These are phyloP conservation scores for Leptobrachium ailaonicum DNA, from an alignment of 2,113 vertebrate genomes.

Conservation along the genomic window DNA sequence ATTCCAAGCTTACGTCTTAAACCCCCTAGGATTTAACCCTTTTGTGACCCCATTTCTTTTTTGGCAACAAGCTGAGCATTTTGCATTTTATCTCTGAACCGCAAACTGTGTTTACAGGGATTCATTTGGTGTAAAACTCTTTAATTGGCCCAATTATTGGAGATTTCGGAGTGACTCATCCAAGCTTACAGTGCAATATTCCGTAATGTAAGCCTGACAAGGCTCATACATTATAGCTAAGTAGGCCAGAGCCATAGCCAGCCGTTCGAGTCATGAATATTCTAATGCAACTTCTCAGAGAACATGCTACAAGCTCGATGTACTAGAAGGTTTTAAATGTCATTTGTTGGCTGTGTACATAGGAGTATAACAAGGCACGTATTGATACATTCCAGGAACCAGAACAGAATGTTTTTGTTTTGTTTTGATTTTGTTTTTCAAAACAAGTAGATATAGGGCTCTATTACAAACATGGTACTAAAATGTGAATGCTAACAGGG, in stretches of 20 bases:
- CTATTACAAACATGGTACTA: too few species aligned
- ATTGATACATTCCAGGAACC: too few species aligned
- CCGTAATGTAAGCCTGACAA: conserved; percentile 35
- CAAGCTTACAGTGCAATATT: conserved; percentile 10
- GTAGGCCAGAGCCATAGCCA: conserved; percentile 16
- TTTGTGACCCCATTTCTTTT: too few species aligned
- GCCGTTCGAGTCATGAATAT: conserved; percentile 28
- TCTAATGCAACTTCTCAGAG: conserved; percentile 27
- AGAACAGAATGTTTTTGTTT: too few species aligned
- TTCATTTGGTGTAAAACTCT: conserved; percentile 38
- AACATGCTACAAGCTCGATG: conserved; percentile 11
- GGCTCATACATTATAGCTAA: conserved; percentile 18
- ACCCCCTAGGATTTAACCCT: too few species aligned
- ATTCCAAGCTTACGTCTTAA: too few species aligned
- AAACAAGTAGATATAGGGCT: too few species aligned
- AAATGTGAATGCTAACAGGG: too few species aligned
- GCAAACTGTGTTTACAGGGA: conserved; percentile 19
- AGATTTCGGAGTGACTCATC: conserved; percentile 37
- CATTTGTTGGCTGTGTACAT: conserved; percentile 25
- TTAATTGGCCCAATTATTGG: conserved; percentile 41
- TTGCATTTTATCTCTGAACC: conserved; percentile 16
- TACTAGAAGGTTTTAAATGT: conserved; percentile 18
- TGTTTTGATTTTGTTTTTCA: too few species aligned
- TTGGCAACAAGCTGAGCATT: background rate
- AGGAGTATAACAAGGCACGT: background rate